Evolutionary conservation across 2,888 invertebrate species (phyloP).

Genomic region (Chalcis sispes): DNA sequence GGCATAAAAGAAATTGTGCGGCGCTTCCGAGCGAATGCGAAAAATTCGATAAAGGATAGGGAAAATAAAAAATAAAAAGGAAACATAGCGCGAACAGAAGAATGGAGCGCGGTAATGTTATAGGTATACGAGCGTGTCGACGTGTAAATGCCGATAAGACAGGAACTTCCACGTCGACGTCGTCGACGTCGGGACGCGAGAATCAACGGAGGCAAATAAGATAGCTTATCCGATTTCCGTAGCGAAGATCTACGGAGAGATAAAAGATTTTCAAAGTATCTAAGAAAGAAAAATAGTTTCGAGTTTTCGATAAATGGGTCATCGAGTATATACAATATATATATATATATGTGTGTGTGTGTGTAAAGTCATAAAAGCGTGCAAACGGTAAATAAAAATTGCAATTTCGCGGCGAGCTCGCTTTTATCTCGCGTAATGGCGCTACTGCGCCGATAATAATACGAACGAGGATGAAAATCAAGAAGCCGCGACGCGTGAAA

Average conservation of each 20-base stretch:
- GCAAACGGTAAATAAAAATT: conserved; percentile 28
- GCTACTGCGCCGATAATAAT: neutral
- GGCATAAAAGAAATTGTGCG: neutral
- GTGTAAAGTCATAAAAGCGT: neutral
- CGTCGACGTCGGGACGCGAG: neutral
- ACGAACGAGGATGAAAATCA: neutral
- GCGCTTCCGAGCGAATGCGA: conserved; percentile 13
- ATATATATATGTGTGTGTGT: neutral
- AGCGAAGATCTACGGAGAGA: conserved; percentile 30
- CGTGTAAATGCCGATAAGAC: conserved; percentile 39
- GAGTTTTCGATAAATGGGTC: too few species aligned
- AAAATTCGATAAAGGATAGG: conserved; percentile 37
- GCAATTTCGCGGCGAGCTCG: conserved; percentile 1
- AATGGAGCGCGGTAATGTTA: neutral
- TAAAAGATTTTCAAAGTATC: conserved; percentile 23
- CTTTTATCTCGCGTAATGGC: too few species aligned
- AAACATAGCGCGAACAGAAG: neutral
- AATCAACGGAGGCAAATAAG: conserved; percentile 20
- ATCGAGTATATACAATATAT: too few species aligned
- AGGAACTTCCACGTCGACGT: neutral
- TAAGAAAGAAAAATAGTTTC: too few species aligned
- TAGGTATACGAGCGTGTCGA: neutral
- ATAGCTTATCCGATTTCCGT: conserved; percentile 23
- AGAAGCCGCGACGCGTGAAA: neutral
- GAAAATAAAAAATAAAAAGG: neutral